Evolutionary conservation across 2,888 invertebrate genomes (phyloP).

Genomic region (Lithophane leautieri): DNA sequence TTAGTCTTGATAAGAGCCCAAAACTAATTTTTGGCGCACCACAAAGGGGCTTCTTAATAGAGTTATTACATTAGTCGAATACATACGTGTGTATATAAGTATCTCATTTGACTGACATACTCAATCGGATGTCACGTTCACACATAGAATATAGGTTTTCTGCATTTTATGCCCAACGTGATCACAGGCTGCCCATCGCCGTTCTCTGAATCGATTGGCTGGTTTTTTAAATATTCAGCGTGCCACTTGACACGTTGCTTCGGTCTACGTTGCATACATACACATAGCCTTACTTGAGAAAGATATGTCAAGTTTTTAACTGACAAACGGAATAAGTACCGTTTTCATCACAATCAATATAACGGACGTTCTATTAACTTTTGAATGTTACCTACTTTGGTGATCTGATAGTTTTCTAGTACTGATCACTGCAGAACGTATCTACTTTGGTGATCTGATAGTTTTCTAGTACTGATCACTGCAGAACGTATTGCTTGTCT

Average conservation of each 20-base stretch:
- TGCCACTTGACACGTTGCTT: not conserved
- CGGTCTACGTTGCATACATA: not conserved
- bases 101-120: conserved; percentile 16
- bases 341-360: not conserved
- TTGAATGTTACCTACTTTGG: not conserved
- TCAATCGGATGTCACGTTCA: conserved; percentile 30
- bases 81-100: conserved; percentile 19
- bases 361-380: not conserved
- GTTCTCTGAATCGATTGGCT: conserved; percentile 15
- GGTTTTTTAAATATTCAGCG: conserved; percentile 18
- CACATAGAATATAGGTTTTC: conserved; percentile 2
- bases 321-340: not conserved
- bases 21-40: conserved; percentile 55
- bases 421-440: conserved; percentile 10
- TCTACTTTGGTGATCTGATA: not conserved
- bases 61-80: conserved; percentile 31
- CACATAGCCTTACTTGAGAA: not conserved
- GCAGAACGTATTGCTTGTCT: conserved; percentile 12
- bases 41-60: conserved; percentile 44
- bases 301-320: not conserved
- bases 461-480: not conserved
- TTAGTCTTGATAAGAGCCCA: conserved; percentile 46
- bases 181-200: conserved; percentile 11
- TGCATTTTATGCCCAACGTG: conserved; percentile 25
- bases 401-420: not conserved